Evolutionary conservation across 2,888 invertebrate species (phyloP).

Genomic region (Hyposoter didymator): DNA sequence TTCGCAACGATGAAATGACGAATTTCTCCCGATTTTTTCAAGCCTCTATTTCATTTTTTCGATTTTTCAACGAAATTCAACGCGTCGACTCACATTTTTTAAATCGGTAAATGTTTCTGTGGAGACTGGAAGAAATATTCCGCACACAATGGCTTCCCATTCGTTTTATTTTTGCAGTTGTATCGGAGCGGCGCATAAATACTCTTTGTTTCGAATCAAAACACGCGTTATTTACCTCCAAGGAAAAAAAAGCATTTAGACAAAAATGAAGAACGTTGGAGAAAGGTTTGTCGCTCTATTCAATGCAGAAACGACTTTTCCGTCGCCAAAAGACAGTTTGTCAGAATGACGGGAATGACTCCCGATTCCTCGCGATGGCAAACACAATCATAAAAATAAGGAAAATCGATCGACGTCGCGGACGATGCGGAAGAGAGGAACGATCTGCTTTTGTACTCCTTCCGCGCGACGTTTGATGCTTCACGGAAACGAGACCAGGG

Average conservation of each 20-base stretch:
- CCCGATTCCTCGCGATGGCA: not conserved
- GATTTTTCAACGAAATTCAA: not conserved
- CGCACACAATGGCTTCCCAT: not conserved
- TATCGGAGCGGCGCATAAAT: not conserved
- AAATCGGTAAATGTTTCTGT: not conserved
- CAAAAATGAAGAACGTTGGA: not conserved
- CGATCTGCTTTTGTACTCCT: constrained; percentile 10
- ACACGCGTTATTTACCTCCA: not conserved
- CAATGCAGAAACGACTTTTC: not conserved
- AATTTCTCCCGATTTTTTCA: not conserved
- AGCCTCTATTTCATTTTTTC: not conserved
- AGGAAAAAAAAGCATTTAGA: not conserved
- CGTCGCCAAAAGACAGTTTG: not conserved
- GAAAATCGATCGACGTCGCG: not conserved
- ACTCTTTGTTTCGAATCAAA: not conserved
- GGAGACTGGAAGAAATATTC: not conserved
- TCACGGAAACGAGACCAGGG: constrained; percentile 4
- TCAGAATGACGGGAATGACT: not conserved
- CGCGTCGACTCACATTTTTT: not conserved
- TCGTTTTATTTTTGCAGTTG: not conserved
- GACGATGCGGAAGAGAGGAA: constrained; percentile 3
- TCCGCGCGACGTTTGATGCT: constrained; percentile 15
- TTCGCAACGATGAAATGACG: not conserved
- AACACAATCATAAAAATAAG: not conserved
- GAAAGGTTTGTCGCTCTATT: not conserved